Evolutionary conservation across 2,797 vertebrate genomes (phyloP).

Genomic region (Aldrovandia affinis): DNA sequence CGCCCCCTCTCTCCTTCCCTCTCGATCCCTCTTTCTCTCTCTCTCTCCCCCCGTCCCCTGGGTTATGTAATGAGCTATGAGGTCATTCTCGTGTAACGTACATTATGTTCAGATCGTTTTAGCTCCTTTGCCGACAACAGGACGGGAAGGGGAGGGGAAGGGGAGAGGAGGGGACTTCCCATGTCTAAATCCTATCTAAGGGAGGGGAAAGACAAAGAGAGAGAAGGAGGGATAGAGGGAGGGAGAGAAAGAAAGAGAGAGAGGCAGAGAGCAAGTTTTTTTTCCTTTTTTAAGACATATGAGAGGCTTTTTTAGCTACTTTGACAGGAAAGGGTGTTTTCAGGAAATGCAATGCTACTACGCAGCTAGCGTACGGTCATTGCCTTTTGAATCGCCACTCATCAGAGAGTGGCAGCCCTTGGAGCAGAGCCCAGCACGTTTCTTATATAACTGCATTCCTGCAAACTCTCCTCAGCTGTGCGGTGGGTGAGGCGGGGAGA

Average conservation of each 20-base stretch:
- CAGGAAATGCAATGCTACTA: not conserved
- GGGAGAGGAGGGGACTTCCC: constrained; percentile 35
- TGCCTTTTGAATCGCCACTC: too few relatives aligned
- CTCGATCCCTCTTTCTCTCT: too few relatives aligned
- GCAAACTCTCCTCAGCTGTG: not conserved
- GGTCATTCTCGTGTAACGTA: constrained; percentile 49
- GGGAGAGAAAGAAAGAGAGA: constrained; percentile 39
- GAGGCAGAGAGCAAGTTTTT: constrained; percentile 41
- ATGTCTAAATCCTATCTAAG: constrained; percentile 51
- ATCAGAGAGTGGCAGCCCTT: not conserved
- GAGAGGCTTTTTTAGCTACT: not conserved
- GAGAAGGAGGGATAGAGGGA: constrained; percentile 49
- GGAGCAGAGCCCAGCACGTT: not conserved
- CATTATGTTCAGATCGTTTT: constrained; percentile 28
- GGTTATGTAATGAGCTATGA: constrained; percentile 52
- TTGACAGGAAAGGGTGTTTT: not conserved
- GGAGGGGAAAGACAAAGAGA: not conserved
- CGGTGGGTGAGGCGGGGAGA: not conserved
- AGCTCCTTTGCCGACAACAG: constrained; percentile 13
- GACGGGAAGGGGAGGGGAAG: constrained; percentile 35
- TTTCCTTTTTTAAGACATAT: not conserved
- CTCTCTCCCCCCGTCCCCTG: not conserved
- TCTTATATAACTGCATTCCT: not conserved
- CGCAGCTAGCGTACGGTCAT: not conserved
- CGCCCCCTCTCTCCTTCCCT: not conserved